Evolutionary conservation across 2,797 vertebrate species (phyloP).

Genomic region (Moxostoma hubbsi): DNA sequence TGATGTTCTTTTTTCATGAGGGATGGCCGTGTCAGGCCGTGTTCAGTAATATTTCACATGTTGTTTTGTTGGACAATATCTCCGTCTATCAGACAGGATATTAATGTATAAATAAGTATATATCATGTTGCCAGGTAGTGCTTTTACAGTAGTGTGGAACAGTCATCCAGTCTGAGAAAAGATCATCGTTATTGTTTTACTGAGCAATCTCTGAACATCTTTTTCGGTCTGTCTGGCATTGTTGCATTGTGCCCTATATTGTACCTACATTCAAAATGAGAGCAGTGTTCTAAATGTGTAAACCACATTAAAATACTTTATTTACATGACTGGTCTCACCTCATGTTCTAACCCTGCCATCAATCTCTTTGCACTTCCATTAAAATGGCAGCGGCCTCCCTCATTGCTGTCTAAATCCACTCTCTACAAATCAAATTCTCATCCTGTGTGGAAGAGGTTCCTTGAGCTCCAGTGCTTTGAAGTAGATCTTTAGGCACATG

Average conservation of each 20-base stretch:
- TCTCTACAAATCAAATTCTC: constrained; percentile 54
- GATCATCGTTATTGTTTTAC: background rate
- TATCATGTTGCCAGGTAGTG: background rate
- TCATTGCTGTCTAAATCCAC: constrained; percentile 24
- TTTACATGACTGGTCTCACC: too few relatives aligned
- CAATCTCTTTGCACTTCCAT: constrained; percentile 48
- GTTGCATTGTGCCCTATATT: too few relatives aligned
- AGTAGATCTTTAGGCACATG: constrained; percentile 41
- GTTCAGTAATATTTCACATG: constrained; percentile 27
- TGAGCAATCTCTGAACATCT: background rate
- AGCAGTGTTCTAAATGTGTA: background rate
- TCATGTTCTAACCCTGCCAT: constrained; percentile 28
- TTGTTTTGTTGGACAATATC: constrained; percentile 10
- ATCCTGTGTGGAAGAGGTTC: constrained; percentile 38
- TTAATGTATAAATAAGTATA: background rate
- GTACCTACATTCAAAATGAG: background rate
- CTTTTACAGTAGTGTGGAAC: background rate
- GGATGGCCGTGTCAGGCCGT: background rate
- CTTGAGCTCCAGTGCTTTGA: constrained; percentile 32
- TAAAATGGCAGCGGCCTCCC: constrained; percentile 38
- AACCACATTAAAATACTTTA: constrained; percentile 1
- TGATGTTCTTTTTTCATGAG: constrained; percentile 35
- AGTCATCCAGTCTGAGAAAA: background rate
- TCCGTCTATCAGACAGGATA: constrained; percentile 1
- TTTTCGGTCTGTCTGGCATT: background rate